Base-by-base conservation (phyloP, 2,888 invertebrate genomes). In the Danaus chrysippus region DNA sequence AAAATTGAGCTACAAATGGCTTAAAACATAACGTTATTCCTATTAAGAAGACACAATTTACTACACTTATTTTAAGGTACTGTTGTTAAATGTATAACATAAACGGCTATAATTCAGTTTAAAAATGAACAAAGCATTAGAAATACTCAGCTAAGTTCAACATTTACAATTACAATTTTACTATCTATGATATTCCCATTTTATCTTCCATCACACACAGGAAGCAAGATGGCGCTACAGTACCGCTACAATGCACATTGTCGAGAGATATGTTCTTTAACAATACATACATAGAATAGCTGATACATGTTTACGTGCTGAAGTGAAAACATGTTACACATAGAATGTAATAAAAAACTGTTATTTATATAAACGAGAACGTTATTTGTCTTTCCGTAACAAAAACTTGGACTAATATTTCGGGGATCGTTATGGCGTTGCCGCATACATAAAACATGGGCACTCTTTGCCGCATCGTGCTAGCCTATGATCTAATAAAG, bases 401-500 rank as follows among this genome's bases (percentile, higher is more conserved):
- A 69, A 68, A 71, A 68, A 52, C 62, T 58, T 64, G 62, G 57
- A 63, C 61, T 65, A 68, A 68, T 69, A 69, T 68, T 65, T 62
- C 54, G 62, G 59, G 58, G 61, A 65, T 70, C 66, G 70, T 69
- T 70, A 67, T 74, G 71, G 64, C 70, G 68, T 75, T 76, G 74
- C 74, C 73, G 76, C 79, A 86, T 87, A 84, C 84, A 87, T 87
- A 86, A 87, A 85, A 86, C 84, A 86, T 86, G 71, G 65, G 59
- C 76, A 71, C 71, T 76, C 78, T 84, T 82, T 81, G 79, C 84
- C 82, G 82, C 84, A 78, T 77, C 81, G 78, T 79, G 76, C 73
- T 70, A 67, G 74, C 74, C 83, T 81, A 84, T 85, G 86, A 87
- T 88, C 87, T 86, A 87, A 88, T 87, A 86, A 87, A 79, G 78